Conservation (phyloP, 2,888 invertebrate species). For the Lamellibrachia satsuma region DNA sequence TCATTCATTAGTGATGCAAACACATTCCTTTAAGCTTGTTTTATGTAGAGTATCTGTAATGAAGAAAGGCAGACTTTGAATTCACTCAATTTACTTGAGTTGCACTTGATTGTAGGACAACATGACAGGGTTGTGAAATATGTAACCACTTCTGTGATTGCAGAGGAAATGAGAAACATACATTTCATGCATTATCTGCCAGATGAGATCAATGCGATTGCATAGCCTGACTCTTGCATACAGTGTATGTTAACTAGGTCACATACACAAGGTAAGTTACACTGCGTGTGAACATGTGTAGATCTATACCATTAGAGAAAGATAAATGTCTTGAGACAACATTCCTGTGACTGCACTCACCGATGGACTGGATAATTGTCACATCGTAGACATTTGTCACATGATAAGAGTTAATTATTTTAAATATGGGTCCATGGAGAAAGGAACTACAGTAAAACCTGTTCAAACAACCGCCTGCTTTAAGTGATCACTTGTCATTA, state of each 20-base stretch:
- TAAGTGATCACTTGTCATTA: too few species aligned
- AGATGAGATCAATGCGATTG: background rate
- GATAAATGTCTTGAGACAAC: background rate
- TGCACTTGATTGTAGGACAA: background rate
- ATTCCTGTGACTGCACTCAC: background rate
- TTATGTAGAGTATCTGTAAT: too few species aligned
- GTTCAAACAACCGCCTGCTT: too few species aligned
- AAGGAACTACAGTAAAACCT: too few species aligned
- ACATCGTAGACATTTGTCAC: background rate
- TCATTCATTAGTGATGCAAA: too few species aligned
- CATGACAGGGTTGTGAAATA: background rate
- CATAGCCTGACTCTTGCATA: background rate
- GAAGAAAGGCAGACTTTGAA: too few species aligned
- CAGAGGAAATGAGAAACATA: background rate
- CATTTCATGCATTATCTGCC: background rate
- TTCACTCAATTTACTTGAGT: too few species aligned
- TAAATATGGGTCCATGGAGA: too few species aligned
- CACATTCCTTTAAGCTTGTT: too few species aligned
- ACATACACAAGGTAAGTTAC: slow-evolving; percentile 10
- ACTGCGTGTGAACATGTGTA: background rate
- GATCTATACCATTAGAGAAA: background rate
- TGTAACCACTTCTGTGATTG: background rate
- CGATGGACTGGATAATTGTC: background rate
- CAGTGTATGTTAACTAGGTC: background rate
- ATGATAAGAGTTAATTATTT: too few species aligned